Conservation (phyloP, 2,888 invertebrate genomes). For the Physocephala rufipes region DNA sequence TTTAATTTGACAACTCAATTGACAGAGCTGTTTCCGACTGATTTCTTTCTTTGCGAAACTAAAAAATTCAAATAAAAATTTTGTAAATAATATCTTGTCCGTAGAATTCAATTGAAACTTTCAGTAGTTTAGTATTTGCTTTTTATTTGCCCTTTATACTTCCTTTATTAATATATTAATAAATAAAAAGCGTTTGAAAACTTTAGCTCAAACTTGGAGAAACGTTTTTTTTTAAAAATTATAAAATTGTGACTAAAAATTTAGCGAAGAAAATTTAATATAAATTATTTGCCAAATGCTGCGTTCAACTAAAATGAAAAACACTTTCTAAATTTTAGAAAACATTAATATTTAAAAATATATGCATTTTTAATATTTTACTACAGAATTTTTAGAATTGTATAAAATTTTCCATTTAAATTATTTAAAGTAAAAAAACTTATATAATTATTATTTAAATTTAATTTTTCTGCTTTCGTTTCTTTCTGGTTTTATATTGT, state of each 20-base stretch:
- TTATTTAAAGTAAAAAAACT: conserved; percentile 18
- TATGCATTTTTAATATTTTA: no score
- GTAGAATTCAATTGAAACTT: conserved; percentile 10
- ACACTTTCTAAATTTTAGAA: neutral
- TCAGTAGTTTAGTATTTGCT: conserved; percentile 12
- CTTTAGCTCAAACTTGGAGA: neutral
- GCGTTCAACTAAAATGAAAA: neutral
- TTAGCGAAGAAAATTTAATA: neutral
- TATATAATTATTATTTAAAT: conserved; percentile 36
- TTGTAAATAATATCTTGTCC: conserved; percentile 12
- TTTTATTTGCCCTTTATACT: conserved; percentile 33
- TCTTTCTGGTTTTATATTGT: conserved; percentile 26
- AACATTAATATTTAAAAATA: neutral
- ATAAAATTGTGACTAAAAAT: conserved; percentile 33
- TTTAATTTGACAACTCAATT: no score
- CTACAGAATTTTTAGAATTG: no score
- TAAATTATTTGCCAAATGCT: neutral
- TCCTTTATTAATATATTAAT: conserved; percentile 7
- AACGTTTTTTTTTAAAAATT: no score
- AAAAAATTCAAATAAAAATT: neutral
- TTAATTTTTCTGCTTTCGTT: conserved; percentile 34
- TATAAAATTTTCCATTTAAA: no score
- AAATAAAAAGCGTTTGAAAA: conserved; percentile 18
- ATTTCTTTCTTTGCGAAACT: neutral
- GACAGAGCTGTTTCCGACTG: no score